A percentile compares a stretch with the other conserved stretches of the same genome.
Conservation (phyloP, 2,888 invertebrate genomes). For the Zhuqinia jingwanae region DNA sequence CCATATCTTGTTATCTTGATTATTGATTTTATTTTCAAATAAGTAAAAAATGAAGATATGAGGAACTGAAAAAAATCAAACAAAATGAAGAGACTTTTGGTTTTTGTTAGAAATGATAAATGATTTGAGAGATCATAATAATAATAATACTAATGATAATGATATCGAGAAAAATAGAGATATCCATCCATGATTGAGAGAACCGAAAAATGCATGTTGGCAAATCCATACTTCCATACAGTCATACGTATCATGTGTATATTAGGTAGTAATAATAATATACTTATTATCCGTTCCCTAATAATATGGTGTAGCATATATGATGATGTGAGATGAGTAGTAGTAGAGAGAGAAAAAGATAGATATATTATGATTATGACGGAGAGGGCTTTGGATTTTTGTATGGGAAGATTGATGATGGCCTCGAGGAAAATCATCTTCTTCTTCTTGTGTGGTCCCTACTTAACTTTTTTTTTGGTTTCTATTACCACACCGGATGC, state of each 20-base stretch:
- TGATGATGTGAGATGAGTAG: not conserved
- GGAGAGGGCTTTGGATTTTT: slow-evolving; percentile 53
- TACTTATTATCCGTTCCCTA: not conserved
- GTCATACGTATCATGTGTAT: not conserved
- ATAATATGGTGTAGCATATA: too few relatives aligned
- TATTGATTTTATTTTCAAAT: not conserved
- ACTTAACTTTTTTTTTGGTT: too few relatives aligned
- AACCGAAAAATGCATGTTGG: not conserved
- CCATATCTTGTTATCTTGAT: slow-evolving; percentile 1
- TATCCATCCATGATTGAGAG: slow-evolving; percentile 48
- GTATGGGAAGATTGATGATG: slow-evolving; percentile 62
- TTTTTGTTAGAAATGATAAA: slow-evolving; percentile 57
- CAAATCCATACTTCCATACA: not conserved
- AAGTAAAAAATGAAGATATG: not conserved
- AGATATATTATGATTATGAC: too few relatives aligned
- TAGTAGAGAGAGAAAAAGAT: too few relatives aligned
- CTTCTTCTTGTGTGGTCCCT: too few relatives aligned
- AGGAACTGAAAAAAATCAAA: not conserved
- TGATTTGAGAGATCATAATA: slow-evolving; percentile 59
- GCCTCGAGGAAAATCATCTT: slow-evolving; percentile 27
- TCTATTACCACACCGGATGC: too few relatives aligned
- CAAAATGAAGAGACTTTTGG: slow-evolving; percentile 17
- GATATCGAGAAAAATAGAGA: slow-evolving; percentile 44
- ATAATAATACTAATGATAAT: slow-evolving; percentile 50
- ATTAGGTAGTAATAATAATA: too few relatives aligned